Percentiles rank a stretch among this genome's conserved stretches.
Conservation (phyloP, 2,797 vertebrate genomes). For the Danio kyathit region DNA sequence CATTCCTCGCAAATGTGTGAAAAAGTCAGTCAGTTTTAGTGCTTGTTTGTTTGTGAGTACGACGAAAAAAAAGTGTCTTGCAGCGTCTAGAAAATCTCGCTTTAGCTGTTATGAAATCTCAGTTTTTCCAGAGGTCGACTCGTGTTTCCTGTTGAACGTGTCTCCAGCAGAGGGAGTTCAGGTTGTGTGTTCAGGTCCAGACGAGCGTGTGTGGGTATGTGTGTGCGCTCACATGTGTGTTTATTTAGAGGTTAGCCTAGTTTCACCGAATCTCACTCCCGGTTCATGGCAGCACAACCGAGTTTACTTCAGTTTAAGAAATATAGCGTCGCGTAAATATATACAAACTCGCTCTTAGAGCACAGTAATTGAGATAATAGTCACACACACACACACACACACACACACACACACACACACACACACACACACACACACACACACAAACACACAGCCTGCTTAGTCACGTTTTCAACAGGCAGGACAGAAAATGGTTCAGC, state of each 20-base stretch:
- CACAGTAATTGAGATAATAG: constrained; percentile 12
- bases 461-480: constrained; percentile 80
- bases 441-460: constrained; percentile 67
- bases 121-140: constrained; percentile 27
- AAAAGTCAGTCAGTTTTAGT: constrained; percentile 11
- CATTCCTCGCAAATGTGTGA: background rate
- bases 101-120: constrained; percentile 34
- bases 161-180: constrained; percentile 54
- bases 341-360: constrained; percentile 18
- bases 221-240: constrained; percentile 32
- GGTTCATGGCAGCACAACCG: constrained; percentile 42
- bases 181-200: constrained; percentile 27
- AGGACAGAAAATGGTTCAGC: constrained; percentile 68
- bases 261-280: constrained; percentile 51
- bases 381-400: constrained; percentile 23
- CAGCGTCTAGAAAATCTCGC: constrained; percentile 66
- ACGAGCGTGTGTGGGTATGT: background rate
- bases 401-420: constrained; percentile 29
- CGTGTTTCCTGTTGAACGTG: constrained; percentile 19
- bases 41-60: constrained; percentile 20
- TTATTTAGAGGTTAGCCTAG: constrained; percentile 53
- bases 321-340: constrained; percentile 21
- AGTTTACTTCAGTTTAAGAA: constrained; percentile 50
- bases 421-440: constrained; percentile 22
- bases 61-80: background rate